phyloP scores from a whole-genome alignment of 1,140 invertebrate genomes.

The Chironomus striatipennis region DNA sequence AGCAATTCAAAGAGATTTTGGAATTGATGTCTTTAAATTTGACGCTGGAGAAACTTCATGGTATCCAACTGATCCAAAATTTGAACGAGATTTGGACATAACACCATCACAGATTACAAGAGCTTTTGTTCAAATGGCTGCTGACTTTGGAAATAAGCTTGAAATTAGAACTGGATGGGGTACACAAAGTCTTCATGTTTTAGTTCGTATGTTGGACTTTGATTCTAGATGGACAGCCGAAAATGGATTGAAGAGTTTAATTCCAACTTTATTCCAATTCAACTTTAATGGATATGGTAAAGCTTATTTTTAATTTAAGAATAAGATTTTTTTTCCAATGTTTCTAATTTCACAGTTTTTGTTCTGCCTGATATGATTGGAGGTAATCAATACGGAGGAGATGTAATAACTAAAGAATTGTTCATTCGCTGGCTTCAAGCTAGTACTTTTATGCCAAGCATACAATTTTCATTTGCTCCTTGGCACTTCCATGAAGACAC shows the following conservation, averaged over 20 bases:
- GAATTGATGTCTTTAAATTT: constrained; percentile 78
- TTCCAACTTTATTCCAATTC: constrained; percentile 59
- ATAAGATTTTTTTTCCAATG: too few species aligned
- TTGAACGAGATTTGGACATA: not conserved
- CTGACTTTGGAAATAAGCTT: constrained; percentile 50
- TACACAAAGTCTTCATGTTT: constrained; percentile 54
- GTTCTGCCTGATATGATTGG: constrained; percentile 76
- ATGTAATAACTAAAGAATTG: constrained; percentile 48
- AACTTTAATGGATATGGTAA: constrained; percentile 59
- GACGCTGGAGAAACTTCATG: constrained; percentile 70
- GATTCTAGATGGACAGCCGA: constrained; percentile 56
- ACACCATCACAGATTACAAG: constrained; percentile 48
- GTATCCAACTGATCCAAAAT: constrained; percentile 39
- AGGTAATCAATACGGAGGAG: constrained; percentile 57
- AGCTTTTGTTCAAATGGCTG: constrained; percentile 50
- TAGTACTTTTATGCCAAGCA: constrained; percentile 61
- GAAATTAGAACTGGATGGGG: constrained; percentile 53
- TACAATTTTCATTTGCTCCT: constrained; percentile 69
- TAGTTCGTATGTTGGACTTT: constrained; percentile 71
- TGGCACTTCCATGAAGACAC: constrained; percentile 59
- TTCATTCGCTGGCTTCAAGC: constrained; percentile 70
- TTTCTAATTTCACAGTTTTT: constrained; percentile 36
- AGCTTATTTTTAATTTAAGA: too few species aligned
- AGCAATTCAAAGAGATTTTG: constrained; percentile 45
- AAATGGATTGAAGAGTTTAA: constrained; percentile 56